Percentiles rank a stretch among this genome's conserved stretches.
Conservation (phyloP, 1,140 invertebrate species). For the Drosophila paulistorum region DNA sequence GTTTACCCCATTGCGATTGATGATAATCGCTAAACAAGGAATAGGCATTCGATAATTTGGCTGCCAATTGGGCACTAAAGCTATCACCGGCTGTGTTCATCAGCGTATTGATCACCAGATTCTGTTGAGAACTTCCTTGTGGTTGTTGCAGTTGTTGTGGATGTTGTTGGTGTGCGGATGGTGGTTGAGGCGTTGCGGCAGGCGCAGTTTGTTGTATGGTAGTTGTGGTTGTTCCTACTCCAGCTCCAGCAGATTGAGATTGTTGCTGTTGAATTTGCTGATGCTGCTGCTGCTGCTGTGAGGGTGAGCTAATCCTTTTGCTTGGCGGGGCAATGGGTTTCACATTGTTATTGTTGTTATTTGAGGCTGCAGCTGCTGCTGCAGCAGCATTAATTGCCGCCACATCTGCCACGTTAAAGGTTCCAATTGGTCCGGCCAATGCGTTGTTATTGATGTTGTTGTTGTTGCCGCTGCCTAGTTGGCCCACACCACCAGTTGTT, state of each 20-base stretch:
- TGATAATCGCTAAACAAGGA: slow-evolving; percentile 91
- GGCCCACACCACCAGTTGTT: slow-evolving; percentile 69
- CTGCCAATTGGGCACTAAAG: slow-evolving; percentile 66
- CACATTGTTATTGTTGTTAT: slow-evolving; percentile 20
- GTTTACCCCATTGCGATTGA: slow-evolving; percentile 86
- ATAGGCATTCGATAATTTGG: slow-evolving; percentile 86
- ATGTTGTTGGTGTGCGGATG: slow-evolving; percentile 11
- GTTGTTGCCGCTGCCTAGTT: slow-evolving; percentile 75
- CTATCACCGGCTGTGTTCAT: slow-evolving; percentile 44
- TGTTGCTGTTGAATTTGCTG: slow-evolving; percentile 20
- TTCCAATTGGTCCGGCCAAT: slow-evolving; percentile 80
- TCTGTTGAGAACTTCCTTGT: slow-evolving; percentile 45
- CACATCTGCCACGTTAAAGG: slow-evolving; percentile 81
- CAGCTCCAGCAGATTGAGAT: slow-evolving; percentile 28
- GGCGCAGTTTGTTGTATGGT: slow-evolving; percentile 14
- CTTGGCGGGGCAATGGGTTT: slow-evolving; percentile 73
- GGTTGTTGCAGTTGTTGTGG: slow-evolving; percentile 33
- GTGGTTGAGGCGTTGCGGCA: slow-evolving; percentile 27
- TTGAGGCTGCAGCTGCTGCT: slow-evolving; percentile 57
- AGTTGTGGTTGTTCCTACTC: slow-evolving; percentile 10
- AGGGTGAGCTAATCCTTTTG: slow-evolving; percentile 53
- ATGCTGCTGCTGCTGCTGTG: slow-evolving; percentile 20
- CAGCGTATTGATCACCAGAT: slow-evolving; percentile 68
- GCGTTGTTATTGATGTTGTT: slow-evolving; percentile 56
- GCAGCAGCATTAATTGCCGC: slow-evolving; percentile 74